Percentiles rank a stretch among this genome's conserved stretches.
Conservation (phyloP, 2,888 invertebrate genomes). For the Helleia helle region DNA sequence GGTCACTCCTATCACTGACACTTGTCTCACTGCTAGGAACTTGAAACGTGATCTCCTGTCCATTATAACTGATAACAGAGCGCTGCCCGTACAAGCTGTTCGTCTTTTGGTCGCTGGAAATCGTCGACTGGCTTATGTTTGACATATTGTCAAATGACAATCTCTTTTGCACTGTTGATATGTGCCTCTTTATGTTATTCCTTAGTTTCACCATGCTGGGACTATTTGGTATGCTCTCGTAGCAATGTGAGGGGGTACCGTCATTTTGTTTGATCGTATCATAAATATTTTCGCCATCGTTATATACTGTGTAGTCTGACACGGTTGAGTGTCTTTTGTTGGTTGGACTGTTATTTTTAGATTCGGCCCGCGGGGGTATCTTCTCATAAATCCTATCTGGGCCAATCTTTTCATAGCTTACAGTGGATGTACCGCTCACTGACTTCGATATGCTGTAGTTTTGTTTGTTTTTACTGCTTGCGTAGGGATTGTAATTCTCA, state of each 20-base stretch:
- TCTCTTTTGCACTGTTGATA: conserved; percentile 50
- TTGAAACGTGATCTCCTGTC: conserved; percentile 65
- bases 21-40: conserved; percentile 74
- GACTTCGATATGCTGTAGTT: conserved; percentile 59
- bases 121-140: conserved; percentile 65
- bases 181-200: conserved; percentile 48
- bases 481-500: conserved; percentile 60
- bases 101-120: conserved; percentile 75
- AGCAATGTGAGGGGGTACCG: conserved; percentile 69
- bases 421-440: conserved; percentile 58
- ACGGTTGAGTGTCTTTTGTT: conserved; percentile 53
- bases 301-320: conserved; percentile 55
- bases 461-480: conserved; percentile 35
- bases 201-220: conserved; percentile 61
- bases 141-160: conserved; percentile 63
- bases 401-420: conserved; percentile 64
- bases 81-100: conserved; percentile 75
- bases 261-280: conserved; percentile 75
- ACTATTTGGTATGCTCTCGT: conserved; percentile 74
- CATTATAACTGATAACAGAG: conserved; percentile 62
- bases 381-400: conserved; percentile 65
- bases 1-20: conserved; percentile 74
- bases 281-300: conserved; percentile 75
- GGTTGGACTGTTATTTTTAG: conserved; percentile 53
- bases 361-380: conserved; percentile 48